These are phyloP conservation scores for Chascanopsetta lugubris DNA, from an alignment of 2,113 vertebrate genomes.

Conservation along the genomic window DNA sequence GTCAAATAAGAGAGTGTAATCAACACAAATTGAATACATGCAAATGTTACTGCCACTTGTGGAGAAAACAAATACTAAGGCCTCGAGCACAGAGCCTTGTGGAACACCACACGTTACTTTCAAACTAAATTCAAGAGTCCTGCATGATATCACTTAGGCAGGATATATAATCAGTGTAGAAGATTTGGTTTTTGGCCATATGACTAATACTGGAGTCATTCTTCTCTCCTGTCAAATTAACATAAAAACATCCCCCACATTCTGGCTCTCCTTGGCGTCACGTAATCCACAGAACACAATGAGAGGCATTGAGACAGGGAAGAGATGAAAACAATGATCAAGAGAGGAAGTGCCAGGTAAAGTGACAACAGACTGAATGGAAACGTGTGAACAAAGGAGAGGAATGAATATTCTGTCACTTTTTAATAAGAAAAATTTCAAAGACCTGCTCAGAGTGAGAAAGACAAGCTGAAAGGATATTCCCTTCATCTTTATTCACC, in stretches of 20 bases:
- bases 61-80: not conserved
- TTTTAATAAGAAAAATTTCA: conserved; percentile 5
- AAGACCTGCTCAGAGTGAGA: conserved; percentile 2
- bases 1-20: too few species aligned
- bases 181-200: not conserved
- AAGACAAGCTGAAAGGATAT: not conserved
- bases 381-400: conserved; percentile 29
- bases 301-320: not conserved
- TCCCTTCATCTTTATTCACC: conserved; percentile 2
- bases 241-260: not conserved
- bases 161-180: not conserved
- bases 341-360: conserved; percentile 16
- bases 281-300: not conserved
- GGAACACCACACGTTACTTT: not conserved
- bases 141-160: too few species aligned
- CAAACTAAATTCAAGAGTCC: not conserved
- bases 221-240: not conserved
- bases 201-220: not conserved
- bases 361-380: conserved; percentile 19
- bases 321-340: conserved; percentile 36
- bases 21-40: not conserved
- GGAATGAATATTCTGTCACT: conserved; percentile 9
- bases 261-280: not conserved
- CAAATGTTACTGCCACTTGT: not conserved
- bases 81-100: not conserved